Evolutionary conservation across 2,797 vertebrate species (phyloP), one percentile per base, ranked within the genome.

Genomic region (Lophius americanus): DNA sequence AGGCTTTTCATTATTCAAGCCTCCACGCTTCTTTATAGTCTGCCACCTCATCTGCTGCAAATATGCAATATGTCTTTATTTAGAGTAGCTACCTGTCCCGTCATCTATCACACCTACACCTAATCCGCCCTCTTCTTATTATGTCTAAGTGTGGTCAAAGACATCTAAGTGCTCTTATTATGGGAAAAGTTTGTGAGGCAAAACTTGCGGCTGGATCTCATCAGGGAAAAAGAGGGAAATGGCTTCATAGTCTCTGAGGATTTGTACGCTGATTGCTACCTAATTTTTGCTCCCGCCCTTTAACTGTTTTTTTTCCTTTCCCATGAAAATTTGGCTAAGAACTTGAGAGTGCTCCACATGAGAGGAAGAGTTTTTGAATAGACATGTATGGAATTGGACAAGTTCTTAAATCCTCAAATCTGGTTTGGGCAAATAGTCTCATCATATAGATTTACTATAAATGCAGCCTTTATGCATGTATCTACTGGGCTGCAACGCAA

Each of bases 1-100:
- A 78, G 80, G 83, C 82, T 85, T 90, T 91, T 89, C 79, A 83
- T 91, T 86, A 89, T 91, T 91, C 85, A 87, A 91, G 85, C 78
- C 75, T 74, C 78, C 60, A 60, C 47, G 60, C 83, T 79, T 79
- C 80, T 81, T 88, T 77, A 81, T 82, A 82, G 65, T 75, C 73
- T 81, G 68, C 82, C 70, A 82, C 87, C 75, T 83, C 83, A 77
- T 87, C 75, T 47, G 75, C 86, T 66, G 81, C 79, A 90, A 88
- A 88, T 83, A 73, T 68, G 82, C 83, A 85, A 73, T 84, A 81
- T 86, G 85, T 88, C 86, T 89, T 90, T 86, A 89, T 93, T 90
- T 90, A 78, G 76, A 85, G 83, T 35, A 64, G 70, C 76, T 65
- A 74, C 72, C 70, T 78, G 77, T 85, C 70, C 79, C 78, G 80